Conservation (phyloP, 2,797 vertebrate species). For the Eutrigla gurnardus region DNA sequence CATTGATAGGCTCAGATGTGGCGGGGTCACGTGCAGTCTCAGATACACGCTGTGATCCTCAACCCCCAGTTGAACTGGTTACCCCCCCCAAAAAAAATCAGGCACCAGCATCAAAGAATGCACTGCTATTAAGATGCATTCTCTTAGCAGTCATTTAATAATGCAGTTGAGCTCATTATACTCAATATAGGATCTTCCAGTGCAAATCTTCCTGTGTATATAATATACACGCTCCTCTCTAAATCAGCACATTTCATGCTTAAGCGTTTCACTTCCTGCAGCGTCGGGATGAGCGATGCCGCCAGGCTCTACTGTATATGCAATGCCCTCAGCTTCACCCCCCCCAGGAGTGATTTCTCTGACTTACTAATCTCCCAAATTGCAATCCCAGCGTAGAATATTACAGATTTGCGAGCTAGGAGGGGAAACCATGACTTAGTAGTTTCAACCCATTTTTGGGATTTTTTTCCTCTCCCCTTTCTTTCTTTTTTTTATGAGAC, state of each 20-base stretch:
- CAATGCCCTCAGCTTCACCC: constrained; percentile 53
- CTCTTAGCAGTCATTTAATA: constrained; percentile 1
- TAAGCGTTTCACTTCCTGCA: constrained; percentile 42
- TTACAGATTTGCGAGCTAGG: constrained; percentile 47
- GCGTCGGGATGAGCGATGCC: constrained; percentile 55
- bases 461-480: constrained; percentile 12
- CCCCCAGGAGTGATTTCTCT: constrained; percentile 64
- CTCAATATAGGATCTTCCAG: constrained; percentile 1
- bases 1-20: constrained; percentile 3
- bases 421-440: constrained; percentile 57
- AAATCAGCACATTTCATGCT: constrained; percentile 29
- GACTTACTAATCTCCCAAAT: constrained; percentile 64
- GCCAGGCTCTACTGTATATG: constrained; percentile 41
- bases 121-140: constrained; percentile 1
- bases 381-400: constrained; percentile 50
- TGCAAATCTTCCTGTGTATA: constrained; percentile 25
- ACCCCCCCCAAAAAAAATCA: not conserved
- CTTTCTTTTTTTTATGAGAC: constrained; percentile 28
- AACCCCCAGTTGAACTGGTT: not conserved
- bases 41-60: not conserved
- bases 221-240: constrained; percentile 33
- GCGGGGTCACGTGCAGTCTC: not conserved
- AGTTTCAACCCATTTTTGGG: constrained; percentile 64
- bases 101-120: not conserved
- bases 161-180: constrained; percentile 6